Conservation (phyloP, 2,888 invertebrate genomes). For the Sceliomorpha sp. region DNA sequence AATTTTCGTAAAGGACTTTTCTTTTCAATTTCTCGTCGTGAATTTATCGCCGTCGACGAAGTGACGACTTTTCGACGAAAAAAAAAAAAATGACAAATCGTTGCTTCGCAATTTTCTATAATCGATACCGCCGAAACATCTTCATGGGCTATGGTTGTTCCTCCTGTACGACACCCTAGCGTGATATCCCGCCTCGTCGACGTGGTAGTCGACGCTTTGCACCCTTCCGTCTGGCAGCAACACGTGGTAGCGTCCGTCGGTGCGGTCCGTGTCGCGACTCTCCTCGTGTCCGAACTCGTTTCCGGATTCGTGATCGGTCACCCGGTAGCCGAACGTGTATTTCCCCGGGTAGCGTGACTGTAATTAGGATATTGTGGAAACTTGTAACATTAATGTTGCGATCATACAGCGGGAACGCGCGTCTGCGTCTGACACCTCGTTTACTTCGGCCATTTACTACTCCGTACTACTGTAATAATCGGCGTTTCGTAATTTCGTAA, state of each 20-base stretch:
- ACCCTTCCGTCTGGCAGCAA: conserved; percentile 89
- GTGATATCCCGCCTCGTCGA: conserved; percentile 88
- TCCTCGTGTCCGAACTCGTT: conserved; percentile 90
- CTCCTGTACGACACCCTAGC: conserved; percentile 86
- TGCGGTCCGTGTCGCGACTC: conserved; percentile 84
- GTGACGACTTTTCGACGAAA: no score
- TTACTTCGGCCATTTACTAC: background rate
- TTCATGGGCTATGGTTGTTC: background rate
- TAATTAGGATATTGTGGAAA: conserved; percentile 53
- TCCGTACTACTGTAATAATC: no score
- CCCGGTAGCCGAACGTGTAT: conserved; percentile 85
- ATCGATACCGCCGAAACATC: no score
- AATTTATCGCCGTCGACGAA: no score
- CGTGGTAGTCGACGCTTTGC: conserved; percentile 89
- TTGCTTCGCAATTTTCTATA: no score
- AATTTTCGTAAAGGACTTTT: no score
- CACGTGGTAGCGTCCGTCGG: conserved; percentile 89
- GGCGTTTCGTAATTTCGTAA: no score
- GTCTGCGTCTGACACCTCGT: conserved; percentile 1
- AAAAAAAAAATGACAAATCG: no score
- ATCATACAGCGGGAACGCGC: background rate
- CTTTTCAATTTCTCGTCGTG: no score
- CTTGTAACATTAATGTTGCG: background rate
- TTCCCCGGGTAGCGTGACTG: conserved; percentile 83
- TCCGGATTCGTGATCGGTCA: conserved; percentile 86